phyloP scores from a whole-genome alignment of 2,797 vertebrate genomes.

The Parauchenoglanis ngamensis region DNA sequence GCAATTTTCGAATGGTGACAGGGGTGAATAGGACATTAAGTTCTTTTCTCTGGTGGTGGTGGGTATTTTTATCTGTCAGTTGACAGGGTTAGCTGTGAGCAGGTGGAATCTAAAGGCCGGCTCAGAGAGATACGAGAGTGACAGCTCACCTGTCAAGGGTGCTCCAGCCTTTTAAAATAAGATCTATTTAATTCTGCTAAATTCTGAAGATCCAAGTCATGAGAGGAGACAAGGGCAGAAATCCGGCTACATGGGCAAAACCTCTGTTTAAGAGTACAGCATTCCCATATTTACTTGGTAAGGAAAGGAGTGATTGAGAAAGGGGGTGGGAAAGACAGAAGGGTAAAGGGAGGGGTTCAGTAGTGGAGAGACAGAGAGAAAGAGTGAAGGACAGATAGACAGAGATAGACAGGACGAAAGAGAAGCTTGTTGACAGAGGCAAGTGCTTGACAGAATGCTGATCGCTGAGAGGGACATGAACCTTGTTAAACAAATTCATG shows the following conservation, averaged over 20 bases:
- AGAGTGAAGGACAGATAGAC: conserved; percentile 39
- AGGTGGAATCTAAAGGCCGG: conserved; percentile 84
- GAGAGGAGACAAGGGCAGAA: conserved; percentile 76
- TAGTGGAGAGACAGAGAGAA: conserved; percentile 14
- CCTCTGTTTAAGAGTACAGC: conserved; percentile 56
- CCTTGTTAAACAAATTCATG: conserved; percentile 77
- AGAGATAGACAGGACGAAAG: conserved; percentile 24
- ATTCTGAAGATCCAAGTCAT: conserved; percentile 83
- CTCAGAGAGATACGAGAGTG: conserved; percentile 82
- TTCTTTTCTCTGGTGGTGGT: conserved; percentile 90
- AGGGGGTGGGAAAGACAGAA: conserved; percentile 20
- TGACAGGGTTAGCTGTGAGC: conserved; percentile 85
- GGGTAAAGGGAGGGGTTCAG: conserved; percentile 21
- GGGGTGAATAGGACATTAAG: conserved; percentile 97
- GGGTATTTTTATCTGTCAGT: conserved; percentile 89
- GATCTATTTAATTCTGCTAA: conserved; percentile 84
- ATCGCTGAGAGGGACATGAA: conserved; percentile 83
- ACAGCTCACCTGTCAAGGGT: conserved; percentile 90
- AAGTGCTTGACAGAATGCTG: conserved; percentile 82
- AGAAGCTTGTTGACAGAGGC: conserved; percentile 77
- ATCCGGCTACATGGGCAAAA: conserved; percentile 78
- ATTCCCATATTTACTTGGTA: conserved; percentile 70
- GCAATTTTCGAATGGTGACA: conserved; percentile 90
- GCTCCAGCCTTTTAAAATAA: conserved; percentile 82
- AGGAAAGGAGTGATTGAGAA: conserved; percentile 58